These are phyloP conservation scores for Caligus rogercresseyi DNA, from an alignment of 1,140 invertebrate genomes.

Conservation along the genomic window DNA sequence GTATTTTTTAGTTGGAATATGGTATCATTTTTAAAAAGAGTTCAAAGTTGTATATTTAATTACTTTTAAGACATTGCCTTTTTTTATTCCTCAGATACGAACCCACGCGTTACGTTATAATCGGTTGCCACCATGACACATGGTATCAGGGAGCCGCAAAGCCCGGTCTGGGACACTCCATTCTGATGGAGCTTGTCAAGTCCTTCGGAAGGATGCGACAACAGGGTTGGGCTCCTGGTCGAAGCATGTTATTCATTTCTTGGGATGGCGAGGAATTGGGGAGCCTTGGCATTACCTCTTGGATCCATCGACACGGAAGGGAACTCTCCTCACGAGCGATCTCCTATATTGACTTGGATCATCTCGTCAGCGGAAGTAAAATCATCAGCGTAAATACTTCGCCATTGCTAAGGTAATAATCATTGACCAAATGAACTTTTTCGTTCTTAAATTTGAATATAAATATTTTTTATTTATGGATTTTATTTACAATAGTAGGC, in stretches of 20 bases:
- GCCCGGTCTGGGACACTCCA: conserved; percentile 21
- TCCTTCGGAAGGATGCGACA: neutral
- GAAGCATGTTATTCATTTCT: conserved; percentile 8
- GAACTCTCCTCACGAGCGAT: conserved; percentile 6
- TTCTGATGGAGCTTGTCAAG: conserved; percentile 20
- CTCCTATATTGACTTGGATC: conserved; percentile 8
- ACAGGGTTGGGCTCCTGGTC: conserved; percentile 11
- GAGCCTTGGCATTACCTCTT: neutral
- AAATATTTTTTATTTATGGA: neutral
- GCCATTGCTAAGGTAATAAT: neutral
- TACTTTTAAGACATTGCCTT: no score
- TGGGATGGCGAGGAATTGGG: conserved; percentile 15
- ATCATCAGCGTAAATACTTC: neutral
- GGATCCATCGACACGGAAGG: conserved; percentile 9
- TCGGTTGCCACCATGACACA: conserved; percentile 21
- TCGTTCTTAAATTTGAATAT: no score
- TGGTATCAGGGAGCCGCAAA: conserved; percentile 20
- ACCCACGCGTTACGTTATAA: conserved; percentile 21
- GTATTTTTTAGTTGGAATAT: no score
- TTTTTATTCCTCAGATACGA: no score
- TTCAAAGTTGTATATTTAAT: no score
- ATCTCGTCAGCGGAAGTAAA: neutral
- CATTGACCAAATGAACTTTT: no score
- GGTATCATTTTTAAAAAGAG: no score
- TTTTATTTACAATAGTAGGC: no score